These are phyloP conservation scores for Nasonovia ribisnigri DNA, from an alignment of 2,888 invertebrate species.

Conservation along the genomic window DNA sequence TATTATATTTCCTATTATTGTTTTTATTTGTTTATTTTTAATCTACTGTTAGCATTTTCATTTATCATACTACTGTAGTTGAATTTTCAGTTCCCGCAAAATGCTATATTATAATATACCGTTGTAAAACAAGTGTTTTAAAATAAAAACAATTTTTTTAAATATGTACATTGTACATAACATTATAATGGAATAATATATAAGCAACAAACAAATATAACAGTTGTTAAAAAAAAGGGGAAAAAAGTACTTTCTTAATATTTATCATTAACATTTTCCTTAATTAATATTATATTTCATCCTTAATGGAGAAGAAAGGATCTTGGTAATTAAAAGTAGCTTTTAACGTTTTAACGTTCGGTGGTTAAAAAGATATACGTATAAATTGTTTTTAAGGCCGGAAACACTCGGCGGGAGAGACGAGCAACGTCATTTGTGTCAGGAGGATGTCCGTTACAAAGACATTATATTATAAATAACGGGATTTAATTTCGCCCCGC, in stretches of 20 bases:
- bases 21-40: neutral
- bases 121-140: neutral
- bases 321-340: slow-evolving; percentile 64
- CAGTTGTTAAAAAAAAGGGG: slow-evolving; percentile 12
- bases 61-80: neutral
- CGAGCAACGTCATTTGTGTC: slow-evolving; percentile 57
- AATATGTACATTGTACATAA: neutral
- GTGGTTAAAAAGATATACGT: slow-evolving; percentile 54
- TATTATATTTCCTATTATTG: neutral
- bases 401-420: slow-evolving; percentile 61
- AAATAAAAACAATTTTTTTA: neutral
- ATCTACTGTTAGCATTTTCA: neutral
- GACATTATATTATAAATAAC: slow-evolving; percentile 59
- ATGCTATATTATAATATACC: neutral
- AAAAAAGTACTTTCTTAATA: slow-evolving; percentile 42
- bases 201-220: neutral
- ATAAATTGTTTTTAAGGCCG: slow-evolving; percentile 63
- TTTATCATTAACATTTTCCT: slow-evolving; percentile 51
- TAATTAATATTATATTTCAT: slow-evolving; percentile 63
- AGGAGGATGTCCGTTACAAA: slow-evolving; percentile 62
- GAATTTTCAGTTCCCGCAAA: neutral
- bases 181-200: slow-evolving; percentile 5
- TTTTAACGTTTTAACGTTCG: slow-evolving; percentile 65
- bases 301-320: slow-evolving; percentile 61
- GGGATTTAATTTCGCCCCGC: slow-evolving; percentile 50